Evolutionary conservation across 2,113 vertebrate species (phyloP).

Genomic region (Semnornis frantzii): DNA sequence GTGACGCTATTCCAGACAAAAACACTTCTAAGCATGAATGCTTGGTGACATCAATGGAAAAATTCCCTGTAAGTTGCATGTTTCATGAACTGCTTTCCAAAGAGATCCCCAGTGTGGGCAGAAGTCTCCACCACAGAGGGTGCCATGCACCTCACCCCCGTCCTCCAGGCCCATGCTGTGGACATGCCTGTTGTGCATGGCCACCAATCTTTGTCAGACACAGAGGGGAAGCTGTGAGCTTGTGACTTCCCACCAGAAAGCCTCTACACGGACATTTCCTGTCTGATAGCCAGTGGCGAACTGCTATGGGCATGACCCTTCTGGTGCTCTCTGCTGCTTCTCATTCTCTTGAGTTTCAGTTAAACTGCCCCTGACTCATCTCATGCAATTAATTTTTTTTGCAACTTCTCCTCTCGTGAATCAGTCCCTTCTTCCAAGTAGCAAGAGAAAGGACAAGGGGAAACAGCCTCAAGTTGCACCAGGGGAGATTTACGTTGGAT

Average conservation of each 20-base stretch:
- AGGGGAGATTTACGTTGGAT: background rate
- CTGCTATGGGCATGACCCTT: fast-evolving
- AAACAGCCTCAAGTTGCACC: background rate
- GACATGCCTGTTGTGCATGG: fast-evolving
- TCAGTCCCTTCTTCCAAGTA: background rate
- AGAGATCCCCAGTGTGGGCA: background rate
- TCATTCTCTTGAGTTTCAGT: fast-evolving
- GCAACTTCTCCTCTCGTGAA: fast-evolving
- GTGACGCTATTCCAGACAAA: background rate
- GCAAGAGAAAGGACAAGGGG: background rate
- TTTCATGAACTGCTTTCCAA: background rate
- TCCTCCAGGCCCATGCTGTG: fast-evolving
- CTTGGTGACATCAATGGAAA: background rate
- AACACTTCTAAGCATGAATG: background rate
- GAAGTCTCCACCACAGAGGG: background rate
- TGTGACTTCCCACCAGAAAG: background rate
- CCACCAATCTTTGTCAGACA: background rate
- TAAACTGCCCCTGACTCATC: background rate
- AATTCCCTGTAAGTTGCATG: background rate
- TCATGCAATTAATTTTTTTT: background rate
- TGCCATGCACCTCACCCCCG: fast-evolving
- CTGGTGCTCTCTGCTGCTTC: background rate
- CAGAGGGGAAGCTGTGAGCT: background rate
- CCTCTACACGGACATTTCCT: fast-evolving
- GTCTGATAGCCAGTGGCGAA: fast-evolving